A percentile compares a stretch with the other conserved stretches of the same genome.
Conservation (phyloP, 2,888 invertebrate species). For the Acleris laterana region DNA sequence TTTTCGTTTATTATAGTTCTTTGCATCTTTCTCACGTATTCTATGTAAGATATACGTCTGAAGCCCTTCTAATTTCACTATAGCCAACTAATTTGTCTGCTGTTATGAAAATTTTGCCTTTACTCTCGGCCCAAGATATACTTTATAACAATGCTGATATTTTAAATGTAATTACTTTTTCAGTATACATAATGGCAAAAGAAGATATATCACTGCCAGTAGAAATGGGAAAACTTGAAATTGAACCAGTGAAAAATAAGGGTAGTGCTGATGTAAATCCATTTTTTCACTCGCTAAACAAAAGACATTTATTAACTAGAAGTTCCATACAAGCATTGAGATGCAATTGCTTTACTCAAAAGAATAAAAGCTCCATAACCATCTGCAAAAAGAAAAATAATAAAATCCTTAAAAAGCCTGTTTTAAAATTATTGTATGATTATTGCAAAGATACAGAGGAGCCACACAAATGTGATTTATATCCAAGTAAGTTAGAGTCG, state of each 20-base stretch:
- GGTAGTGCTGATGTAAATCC: slow-evolving; percentile 65
- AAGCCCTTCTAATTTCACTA: neutral
- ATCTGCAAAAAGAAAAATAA: slow-evolving; percentile 75
- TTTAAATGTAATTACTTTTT: slow-evolving; percentile 3
- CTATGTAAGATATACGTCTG: too few relatives aligned
- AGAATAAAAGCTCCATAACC: slow-evolving; percentile 50
- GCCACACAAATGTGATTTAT: slow-evolving; percentile 13
- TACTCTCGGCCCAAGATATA: neutral
- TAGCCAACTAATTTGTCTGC: neutral
- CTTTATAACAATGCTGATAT: neutral
- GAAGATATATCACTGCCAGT: slow-evolving; percentile 79
- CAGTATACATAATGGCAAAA: slow-evolving; percentile 61
- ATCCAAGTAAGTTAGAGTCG: slow-evolving; percentile 43
- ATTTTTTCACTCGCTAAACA: slow-evolving; percentile 52
- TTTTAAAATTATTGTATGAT: slow-evolving; percentile 77
- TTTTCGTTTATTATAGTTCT: slow-evolving; percentile 19
- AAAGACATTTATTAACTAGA: slow-evolving; percentile 46
- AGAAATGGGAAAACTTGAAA: slow-evolving; percentile 83
- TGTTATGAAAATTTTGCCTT: neutral
- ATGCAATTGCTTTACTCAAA: slow-evolving; percentile 63
- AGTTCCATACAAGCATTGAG: slow-evolving; percentile 48
- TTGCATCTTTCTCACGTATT: slow-evolving; percentile 10
- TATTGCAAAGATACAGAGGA: slow-evolving; percentile 42
- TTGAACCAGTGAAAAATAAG: slow-evolving; percentile 71
- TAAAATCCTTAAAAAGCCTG: slow-evolving; percentile 81